Conservation (phyloP, 2,888 invertebrate genomes). For the Polyploca ridens region DNA sequence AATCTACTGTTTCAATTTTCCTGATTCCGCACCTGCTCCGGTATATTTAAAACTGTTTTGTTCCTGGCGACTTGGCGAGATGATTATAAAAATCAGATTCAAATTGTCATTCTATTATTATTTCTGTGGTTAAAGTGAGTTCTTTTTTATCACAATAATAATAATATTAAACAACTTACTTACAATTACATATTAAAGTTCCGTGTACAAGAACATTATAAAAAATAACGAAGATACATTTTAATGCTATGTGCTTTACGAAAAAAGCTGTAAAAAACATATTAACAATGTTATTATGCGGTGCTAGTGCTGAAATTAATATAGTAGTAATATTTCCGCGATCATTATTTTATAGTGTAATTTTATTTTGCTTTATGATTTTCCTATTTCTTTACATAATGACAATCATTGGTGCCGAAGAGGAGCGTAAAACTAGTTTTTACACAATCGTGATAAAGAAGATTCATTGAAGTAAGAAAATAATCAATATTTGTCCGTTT, state of each 20-base stretch:
- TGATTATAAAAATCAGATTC: too few species aligned
- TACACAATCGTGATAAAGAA: too few species aligned
- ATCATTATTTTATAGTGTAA: background rate
- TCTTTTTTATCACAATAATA: too few species aligned
- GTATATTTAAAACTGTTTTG: too few species aligned
- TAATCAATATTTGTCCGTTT: too few species aligned
- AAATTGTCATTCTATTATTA: too few species aligned
- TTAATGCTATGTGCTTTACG: background rate
- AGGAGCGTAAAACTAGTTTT: too few species aligned
- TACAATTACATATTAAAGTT: background rate
- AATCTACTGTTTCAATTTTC: too few species aligned
- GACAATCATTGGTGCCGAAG: background rate
- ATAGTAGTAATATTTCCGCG: background rate
- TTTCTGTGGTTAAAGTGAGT: too few species aligned
- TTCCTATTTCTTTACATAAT: background rate
- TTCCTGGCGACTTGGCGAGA: too few species aligned
- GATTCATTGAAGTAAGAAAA: too few species aligned
- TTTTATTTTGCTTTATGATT: background rate
- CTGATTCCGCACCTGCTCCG: too few species aligned
- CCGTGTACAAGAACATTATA: background rate
- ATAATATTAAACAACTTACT: background rate
- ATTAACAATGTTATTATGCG: background rate
- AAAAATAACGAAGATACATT: background rate
- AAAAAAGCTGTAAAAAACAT: background rate
- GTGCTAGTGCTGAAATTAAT: background rate